Base-by-base conservation (phyloP, 1,140 invertebrate genomes). In the Drosophila asahinai region DNA sequence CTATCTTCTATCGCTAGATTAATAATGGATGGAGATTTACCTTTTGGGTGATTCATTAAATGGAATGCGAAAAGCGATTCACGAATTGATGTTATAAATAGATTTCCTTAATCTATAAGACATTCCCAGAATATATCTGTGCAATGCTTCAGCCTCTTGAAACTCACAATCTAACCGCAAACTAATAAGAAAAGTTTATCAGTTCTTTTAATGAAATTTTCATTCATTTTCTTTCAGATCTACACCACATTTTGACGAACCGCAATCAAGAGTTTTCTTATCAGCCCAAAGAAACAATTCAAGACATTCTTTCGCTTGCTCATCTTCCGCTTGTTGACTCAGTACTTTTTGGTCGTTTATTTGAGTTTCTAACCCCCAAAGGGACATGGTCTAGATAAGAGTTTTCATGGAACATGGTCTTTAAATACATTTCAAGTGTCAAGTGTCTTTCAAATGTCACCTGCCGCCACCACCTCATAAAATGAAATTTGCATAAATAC, bases 391-490 rank as follows among this genome's bases (percentile, higher is more conserved):
- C 7, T 42, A 17, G 71, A 74, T 74, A 74, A 73, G 57, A 74
- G 38, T 71, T 72, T 71, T 72, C 15, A 33, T n/a, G 40, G 47
- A 71, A 48, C 49, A 25, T 42, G 27, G 25, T 43, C 9, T 25
- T 42, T 17, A n/a, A 19, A 1, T 36, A 25, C n/a, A 6, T 40
- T 57, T 6, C 25, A 49, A 30, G 15, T 49, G 63, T 17, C 14
- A 40, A 30, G 27, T 45, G 14, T 22, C 9, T 17, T 43, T 52
- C 3, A 27, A 30, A 45, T 72, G 68, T 17, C 72, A 75, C 72
- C 70, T 86, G 83, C 55, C 66, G 76, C 55, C 66, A 65, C 60
- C 76, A 83, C 55, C 76, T 74, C 74, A 66, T 78, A 70, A 67
- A 80, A 66, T 19, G n/a, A 49, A 22, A 72, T 84, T 81, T 63